Conservation (phyloP, 2,113 vertebrate species). For the Boulengeromyrus knoepffleri region DNA sequence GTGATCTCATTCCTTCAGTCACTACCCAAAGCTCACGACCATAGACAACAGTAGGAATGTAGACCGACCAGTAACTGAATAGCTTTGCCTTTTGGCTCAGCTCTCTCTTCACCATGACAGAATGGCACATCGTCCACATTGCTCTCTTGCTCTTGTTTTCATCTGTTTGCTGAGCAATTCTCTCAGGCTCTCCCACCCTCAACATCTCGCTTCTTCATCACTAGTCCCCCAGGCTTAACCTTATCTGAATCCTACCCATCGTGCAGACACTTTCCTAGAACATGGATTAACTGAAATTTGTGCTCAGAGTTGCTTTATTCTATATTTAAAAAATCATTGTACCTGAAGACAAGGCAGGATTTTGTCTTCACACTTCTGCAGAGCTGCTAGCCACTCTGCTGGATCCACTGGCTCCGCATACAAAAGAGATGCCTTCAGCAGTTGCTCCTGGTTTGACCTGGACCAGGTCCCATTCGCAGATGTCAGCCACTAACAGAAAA, state of each 20-base stretch:
- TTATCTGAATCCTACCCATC: background rate
- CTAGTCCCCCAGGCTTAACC: background rate
- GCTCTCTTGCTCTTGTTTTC: background rate
- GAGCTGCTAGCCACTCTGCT: slow-evolving; percentile 46
- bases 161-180: background rate
- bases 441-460: slow-evolving; percentile 46
- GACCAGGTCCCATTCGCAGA: slow-evolving; percentile 44
- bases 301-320: background rate
- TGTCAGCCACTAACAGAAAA: slow-evolving; percentile 39
- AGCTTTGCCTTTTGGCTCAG: background rate
- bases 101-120: background rate
- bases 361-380: slow-evolving; percentile 46
- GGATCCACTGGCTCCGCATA: slow-evolving; percentile 51
- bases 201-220: background rate
- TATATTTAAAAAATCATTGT: background rate
- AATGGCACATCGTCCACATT: background rate
- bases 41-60: background rate
- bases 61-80: background rate
- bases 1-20: background rate
- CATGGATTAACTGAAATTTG: background rate
- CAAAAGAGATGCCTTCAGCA: slow-evolving; percentile 44
- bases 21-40: background rate
- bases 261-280: background rate
- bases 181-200: background rate
- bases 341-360: slow-evolving; percentile 58